phyloP scores from a whole-genome alignment of 1,140 invertebrate species.

The Xylocopa sonorina region DNA sequence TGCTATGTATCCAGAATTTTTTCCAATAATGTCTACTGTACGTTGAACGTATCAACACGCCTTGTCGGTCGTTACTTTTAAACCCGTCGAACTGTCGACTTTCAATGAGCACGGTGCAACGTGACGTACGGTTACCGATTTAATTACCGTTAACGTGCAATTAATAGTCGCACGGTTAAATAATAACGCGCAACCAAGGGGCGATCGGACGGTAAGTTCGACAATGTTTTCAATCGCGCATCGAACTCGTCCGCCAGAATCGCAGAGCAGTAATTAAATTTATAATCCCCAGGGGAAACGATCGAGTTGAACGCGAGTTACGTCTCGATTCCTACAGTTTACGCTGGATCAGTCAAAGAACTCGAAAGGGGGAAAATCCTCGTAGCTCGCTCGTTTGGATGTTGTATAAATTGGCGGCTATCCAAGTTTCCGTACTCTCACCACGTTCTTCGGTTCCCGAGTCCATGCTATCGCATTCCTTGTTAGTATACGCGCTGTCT shows the following conservation, averaged over 20 bases:
- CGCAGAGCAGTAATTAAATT: too few species aligned
- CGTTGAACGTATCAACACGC: not conserved
- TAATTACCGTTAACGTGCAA: not conserved
- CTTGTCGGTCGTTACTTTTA: conserved; percentile 4
- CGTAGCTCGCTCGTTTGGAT: conserved; percentile 54
- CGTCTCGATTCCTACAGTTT: conserved; percentile 15
- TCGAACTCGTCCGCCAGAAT: too few species aligned
- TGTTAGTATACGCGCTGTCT: conserved; percentile 39
- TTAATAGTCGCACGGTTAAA: not conserved
- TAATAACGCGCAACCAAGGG: too few species aligned
- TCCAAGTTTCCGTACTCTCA: conserved; percentile 64
- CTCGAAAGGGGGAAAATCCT: conserved; percentile 62
- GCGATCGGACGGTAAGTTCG: not conserved
- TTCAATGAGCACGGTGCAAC: not conserved
- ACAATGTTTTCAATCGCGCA: too few species aligned
- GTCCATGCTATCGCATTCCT: conserved; percentile 59
- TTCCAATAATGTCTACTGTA: not conserved
- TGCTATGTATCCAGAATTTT: conserved; percentile 15
- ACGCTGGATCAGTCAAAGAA: conserved; percentile 54
- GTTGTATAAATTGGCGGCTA: conserved; percentile 66
- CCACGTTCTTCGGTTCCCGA: conserved; percentile 27
- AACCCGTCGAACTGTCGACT: not conserved
- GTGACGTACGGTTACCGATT: not conserved
- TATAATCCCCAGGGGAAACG: too few species aligned
- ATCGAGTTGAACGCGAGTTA: not conserved